Evolutionary conservation across 2,797 vertebrate genomes (phyloP).

Genomic region (Diplodus puntazzo): DNA sequence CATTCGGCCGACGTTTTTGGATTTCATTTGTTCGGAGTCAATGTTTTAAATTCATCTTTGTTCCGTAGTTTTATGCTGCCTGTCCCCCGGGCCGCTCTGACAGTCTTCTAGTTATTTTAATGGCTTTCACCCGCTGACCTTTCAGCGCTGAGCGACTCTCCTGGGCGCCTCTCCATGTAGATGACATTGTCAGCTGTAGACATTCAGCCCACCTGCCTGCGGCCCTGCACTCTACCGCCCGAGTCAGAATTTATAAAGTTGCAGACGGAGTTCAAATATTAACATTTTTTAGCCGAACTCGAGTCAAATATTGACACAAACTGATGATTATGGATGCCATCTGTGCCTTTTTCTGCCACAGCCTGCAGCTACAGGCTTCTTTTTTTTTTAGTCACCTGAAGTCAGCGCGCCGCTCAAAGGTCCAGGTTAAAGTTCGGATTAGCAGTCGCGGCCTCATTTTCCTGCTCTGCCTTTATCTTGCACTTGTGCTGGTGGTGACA

Average conservation of each 20-base stretch:
- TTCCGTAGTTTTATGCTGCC: background rate
- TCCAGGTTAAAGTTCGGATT: slow-evolving; percentile 29
- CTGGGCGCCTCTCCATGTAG: slow-evolving; percentile 12
- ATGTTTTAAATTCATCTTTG: background rate
- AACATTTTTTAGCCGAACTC: slow-evolving; percentile 21
- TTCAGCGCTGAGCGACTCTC: slow-evolving; percentile 24
- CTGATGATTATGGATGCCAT: slow-evolving; percentile 21
- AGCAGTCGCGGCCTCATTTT: slow-evolving; percentile 26
- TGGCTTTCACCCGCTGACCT: slow-evolving; percentile 55
- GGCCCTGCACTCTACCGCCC: background rate
- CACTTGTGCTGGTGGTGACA: slow-evolving; percentile 42
- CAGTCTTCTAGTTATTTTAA: slow-evolving; percentile 44
- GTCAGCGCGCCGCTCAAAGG: background rate
- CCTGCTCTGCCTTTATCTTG: slow-evolving; percentile 12
- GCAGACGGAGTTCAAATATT: slow-evolving; percentile 40
- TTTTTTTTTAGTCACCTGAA: slow-evolving; percentile 4
- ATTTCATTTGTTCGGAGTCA: slow-evolving; percentile 13
- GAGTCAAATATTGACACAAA: slow-evolving; percentile 49
- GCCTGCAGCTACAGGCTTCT: background rate
- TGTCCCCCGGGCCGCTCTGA: slow-evolving; percentile 14
- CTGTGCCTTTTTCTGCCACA: slow-evolving; percentile 13
- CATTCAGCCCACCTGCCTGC: slow-evolving; percentile 28
- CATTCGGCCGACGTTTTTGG: slow-evolving; percentile 11
- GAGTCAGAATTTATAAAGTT: slow-evolving; percentile 17
- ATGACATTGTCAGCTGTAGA: slow-evolving; percentile 29